Conservation (phyloP, 2,113 vertebrate species). For the Pygoscelis antarcticus region DNA sequence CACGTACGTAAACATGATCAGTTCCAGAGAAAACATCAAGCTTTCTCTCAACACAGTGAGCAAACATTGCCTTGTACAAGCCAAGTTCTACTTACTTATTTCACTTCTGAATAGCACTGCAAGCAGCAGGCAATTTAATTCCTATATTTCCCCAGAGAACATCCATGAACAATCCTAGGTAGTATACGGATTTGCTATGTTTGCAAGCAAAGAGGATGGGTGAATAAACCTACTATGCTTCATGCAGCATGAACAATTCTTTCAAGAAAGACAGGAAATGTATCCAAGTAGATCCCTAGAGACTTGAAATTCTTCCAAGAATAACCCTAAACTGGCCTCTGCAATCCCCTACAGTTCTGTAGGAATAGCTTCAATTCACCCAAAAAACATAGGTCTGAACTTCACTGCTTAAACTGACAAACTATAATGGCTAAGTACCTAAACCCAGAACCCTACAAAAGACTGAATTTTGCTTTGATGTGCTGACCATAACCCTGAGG, state of each 20-base stretch:
- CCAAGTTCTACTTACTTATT: background rate
- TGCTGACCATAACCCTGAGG: background rate
- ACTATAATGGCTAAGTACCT: background rate
- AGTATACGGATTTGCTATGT: background rate
- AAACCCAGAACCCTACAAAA: background rate
- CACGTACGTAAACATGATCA: fast-evolving
- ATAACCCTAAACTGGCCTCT: slow-evolving; percentile 64
- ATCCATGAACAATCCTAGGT: background rate
- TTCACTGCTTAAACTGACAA: background rate
- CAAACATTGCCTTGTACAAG: background rate
- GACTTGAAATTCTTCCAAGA: slow-evolving; percentile 68
- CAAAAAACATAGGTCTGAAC: background rate
- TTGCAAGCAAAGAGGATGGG: background rate
- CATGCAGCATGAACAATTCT: slow-evolving; percentile 29
- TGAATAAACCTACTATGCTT: background rate
- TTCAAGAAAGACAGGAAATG: slow-evolving; percentile 34
- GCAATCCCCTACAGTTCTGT: background rate
- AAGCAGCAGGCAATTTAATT: background rate
- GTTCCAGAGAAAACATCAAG: background rate
- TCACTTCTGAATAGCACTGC: background rate
- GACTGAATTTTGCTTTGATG: background rate
- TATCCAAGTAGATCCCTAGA: slow-evolving; percentile 36
- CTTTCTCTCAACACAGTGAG: background rate
- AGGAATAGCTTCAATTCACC: background rate
- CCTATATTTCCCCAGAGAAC: background rate